Evolutionary conservation across 2,888 invertebrate species (phyloP), one percentile per base, ranked within the genome.

Genomic region (Drosophila nigritarsus): DNA sequence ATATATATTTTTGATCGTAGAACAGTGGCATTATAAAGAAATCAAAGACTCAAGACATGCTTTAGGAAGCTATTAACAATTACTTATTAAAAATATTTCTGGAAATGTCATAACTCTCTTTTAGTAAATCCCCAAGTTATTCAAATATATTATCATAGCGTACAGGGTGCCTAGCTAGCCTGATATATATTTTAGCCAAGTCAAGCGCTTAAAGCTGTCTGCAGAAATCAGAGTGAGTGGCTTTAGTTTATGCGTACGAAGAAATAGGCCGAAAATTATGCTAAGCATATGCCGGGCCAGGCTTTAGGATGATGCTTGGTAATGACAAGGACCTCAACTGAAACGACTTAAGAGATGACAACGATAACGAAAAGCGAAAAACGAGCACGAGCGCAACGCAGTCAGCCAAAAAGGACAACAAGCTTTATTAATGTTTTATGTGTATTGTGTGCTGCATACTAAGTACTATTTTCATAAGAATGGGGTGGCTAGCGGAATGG

Each of bases 381-480:
- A 63, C 60, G 4, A 54, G 66, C 40, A 68, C 45, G 69, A 53
- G 66, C 65, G 62, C 40, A 55, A 82, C 63, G 69, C 86, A 87
- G 74, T 80, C 80, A 84, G 72, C 58, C 80, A 77, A 89, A 87
- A 84, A 89, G 89, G 89, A 84, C 87, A 87, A 87, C 86, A 87
- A 87, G 89, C 90, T 82, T 89, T 90, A 87, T 90, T 87, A 84
- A 89, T 90, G 89, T 89, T 90, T 86, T 81, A 86, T 87, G 82
- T 82, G 83, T 72, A 83, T 81, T 86, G 82, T 89, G 89, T 79
- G 82, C 78, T 80, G 89, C 89, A 89, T 89, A 89, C 80, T 83
- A 89, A 89, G 72, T 71, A 80, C 80, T 9, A 56, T 30, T 27
- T 36, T 27, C 27, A 38, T 36, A 38, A 13, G n/a, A 7, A 20